phyloP scores from a whole-genome alignment of 2,113 vertebrate genomes.

The Cavia aperea region DNA sequence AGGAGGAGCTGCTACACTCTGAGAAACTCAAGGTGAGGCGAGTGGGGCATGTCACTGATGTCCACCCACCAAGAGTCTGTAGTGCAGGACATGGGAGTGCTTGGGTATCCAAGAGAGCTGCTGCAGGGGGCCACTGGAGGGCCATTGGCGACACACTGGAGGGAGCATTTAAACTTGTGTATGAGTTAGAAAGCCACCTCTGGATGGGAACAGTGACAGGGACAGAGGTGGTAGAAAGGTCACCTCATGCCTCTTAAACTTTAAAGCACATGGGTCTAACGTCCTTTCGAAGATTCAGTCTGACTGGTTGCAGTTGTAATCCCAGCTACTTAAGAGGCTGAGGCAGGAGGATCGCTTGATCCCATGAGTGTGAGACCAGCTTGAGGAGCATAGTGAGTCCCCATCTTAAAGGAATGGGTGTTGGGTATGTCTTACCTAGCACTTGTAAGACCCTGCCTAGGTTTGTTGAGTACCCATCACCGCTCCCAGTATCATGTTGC shows the following conservation, averaged over 20 bases:
- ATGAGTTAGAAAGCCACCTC: not conserved
- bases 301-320: not conserved
- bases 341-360: not conserved
- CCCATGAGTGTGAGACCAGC: not conserved
- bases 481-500: not conserved
- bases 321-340: not conserved
- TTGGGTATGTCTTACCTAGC: not conserved
- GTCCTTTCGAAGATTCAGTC: not conserved
- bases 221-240: not conserved
- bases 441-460: not conserved
- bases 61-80: not conserved
- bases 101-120: not conserved
- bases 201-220: too few relatives aligned
- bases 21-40: conserved; percentile 88
- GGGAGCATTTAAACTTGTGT: not conserved
- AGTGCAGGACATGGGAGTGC: not conserved
- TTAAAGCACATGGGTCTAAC: accelerated
- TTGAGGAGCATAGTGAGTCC: not conserved
- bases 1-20: conserved; percentile 91
- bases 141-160: accelerated
- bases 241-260: not conserved
- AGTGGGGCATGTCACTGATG: accelerated
- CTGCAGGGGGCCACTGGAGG: too few relatives aligned
- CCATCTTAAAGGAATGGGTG: not conserved
- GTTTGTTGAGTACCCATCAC: too few relatives aligned